Evolutionary conservation across 2,888 invertebrate species (phyloP).

Genomic region (Aspidiotus rigidus): DNA sequence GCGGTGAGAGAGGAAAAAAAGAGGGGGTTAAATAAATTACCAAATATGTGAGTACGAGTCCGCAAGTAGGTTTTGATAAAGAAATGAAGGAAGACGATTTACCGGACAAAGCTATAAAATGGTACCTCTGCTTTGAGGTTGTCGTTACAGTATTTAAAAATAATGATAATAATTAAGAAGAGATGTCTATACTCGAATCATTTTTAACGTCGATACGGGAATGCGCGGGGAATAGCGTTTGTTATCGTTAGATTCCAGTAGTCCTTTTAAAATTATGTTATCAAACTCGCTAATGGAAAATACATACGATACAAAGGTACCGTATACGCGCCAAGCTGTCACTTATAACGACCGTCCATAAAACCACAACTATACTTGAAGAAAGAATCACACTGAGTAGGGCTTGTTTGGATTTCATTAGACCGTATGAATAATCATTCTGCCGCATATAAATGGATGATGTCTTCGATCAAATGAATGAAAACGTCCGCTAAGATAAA

Average conservation of each 20-base stretch:
- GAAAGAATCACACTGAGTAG: constrained; percentile 12
- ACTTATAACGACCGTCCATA: constrained; percentile 15
- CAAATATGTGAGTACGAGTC: neutral
- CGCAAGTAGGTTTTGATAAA: neutral
- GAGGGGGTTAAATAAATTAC: neutral
- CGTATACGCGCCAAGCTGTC: constrained; percentile 17
- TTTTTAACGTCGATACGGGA: neutral
- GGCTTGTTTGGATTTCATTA: constrained; percentile 9
- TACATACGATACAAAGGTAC: constrained; percentile 11
- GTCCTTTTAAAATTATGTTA: constrained; percentile 32
- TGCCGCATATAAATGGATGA: neutral
- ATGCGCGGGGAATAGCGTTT: neutral
- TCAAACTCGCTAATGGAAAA: constrained; percentile 31
- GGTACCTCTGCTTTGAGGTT: neutral
- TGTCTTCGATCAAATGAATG: constrained; percentile 2
- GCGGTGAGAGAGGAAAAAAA: too few relatives aligned
- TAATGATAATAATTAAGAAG: constrained; percentile 15
- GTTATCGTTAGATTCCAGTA: constrained; percentile 22
- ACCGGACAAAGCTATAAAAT: neutral
- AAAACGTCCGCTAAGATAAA: neutral
- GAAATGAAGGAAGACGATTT: neutral
- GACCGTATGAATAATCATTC: neutral
- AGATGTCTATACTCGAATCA: neutral
- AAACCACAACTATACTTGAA: neutral
- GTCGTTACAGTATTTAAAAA: neutral